Evolutionary conservation across 2,113 vertebrate genomes (phyloP).

Genomic region (Pica pica): DNA sequence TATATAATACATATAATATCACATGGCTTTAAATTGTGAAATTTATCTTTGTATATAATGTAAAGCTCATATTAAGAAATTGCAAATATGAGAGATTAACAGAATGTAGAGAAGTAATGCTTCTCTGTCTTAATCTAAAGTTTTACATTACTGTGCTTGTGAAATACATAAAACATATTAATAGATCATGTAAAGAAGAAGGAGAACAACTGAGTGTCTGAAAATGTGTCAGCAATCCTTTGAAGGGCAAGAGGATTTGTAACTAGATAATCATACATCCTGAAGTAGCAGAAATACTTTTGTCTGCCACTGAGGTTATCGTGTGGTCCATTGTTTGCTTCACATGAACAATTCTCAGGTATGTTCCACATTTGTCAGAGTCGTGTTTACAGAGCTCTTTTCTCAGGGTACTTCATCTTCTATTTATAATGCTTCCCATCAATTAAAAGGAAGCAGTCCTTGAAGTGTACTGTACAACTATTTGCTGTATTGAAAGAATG

Average conservation of each 20-base stretch:
- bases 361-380: neutral
- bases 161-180: neutral
- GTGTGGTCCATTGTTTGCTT: neutral
- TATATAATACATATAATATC: neutral
- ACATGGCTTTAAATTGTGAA: neutral
- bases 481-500: neutral
- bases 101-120: neutral
- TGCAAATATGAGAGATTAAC: neutral
- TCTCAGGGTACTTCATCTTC: neutral
- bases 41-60: neutral
- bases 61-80: neutral
- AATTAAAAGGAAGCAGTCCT: slow-evolving; percentile 23
- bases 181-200: neutral
- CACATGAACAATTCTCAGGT: neutral
- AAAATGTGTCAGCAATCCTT: neutral
- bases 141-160: neutral
- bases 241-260: neutral
- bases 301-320: neutral
- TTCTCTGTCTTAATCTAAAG: neutral
- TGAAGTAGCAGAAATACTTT: neutral
- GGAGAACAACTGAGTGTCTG: neutral
- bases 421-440: neutral
- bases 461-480: neutral
- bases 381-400: slow-evolving; percentile 1
- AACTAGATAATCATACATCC: neutral